These are phyloP conservation scores for Amblyraja radiata DNA, from an alignment of 2,797 vertebrate genomes.

Conservation along the genomic window DNA sequence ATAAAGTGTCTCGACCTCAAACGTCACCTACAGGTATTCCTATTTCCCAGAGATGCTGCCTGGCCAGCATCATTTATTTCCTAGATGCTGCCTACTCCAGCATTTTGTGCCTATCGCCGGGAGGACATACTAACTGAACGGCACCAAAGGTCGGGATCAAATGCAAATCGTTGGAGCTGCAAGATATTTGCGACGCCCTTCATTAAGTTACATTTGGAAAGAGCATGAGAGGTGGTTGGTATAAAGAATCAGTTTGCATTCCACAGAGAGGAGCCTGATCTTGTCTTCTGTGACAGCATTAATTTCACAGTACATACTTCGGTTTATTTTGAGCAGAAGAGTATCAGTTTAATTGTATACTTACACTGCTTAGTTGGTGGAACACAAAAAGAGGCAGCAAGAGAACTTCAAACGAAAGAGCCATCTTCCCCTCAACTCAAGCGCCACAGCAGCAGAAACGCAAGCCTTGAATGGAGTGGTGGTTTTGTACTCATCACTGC, in stretches of 20 bases:
- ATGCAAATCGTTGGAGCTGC: no score
- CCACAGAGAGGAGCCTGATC: neutral
- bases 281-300: neutral
- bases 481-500: neutral
- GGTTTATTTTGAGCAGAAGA: neutral
- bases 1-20: no score
- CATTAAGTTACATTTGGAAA: no score
- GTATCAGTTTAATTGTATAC: neutral
- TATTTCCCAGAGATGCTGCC: no score
- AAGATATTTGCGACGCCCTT: no score
- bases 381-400: neutral
- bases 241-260: neutral
- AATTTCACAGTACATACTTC: neutral
- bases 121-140: no score
- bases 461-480: neutral
- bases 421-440: neutral
- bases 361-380: neutral
- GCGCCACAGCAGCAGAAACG: neutral
- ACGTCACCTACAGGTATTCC: no score
- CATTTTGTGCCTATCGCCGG: no score
- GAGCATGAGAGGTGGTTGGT: neutral
- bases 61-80: no score
- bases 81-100: no score
- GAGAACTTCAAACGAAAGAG: no score
- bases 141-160: no score